phyloP scores from a whole-genome alignment of 2,888 invertebrate genomes.

The Synergus laeviventris region DNA sequence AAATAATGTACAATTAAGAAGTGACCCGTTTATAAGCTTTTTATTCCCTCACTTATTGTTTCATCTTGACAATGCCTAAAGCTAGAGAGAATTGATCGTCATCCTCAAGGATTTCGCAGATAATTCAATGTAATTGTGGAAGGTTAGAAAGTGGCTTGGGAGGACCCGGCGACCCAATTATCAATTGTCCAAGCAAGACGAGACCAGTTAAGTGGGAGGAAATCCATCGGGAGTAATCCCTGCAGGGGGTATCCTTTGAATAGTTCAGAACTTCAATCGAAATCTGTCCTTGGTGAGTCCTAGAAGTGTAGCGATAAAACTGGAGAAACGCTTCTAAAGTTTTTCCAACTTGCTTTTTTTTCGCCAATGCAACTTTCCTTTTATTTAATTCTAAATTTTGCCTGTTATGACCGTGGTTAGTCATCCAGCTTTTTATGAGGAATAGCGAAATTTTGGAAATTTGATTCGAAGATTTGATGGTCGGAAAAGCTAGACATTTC shows the following conservation, averaged over 20 bases:
- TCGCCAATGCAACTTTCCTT: neutral
- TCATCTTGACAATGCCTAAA: constrained; percentile 20
- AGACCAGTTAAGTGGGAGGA: constrained; percentile 52
- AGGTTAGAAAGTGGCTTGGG: constrained; percentile 45
- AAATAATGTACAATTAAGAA: neutral
- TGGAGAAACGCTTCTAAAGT: neutral
- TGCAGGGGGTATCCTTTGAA: constrained; percentile 50
- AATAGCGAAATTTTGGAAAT: too few species aligned
- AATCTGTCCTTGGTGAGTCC: constrained; percentile 45
- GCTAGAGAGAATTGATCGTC: neutral
- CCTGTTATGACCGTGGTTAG: neutral
- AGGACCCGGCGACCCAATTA: constrained; percentile 49
- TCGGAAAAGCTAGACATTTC: too few species aligned
- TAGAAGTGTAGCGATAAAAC: constrained; percentile 48
- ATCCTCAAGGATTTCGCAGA: neutral
- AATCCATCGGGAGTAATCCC: constrained; percentile 52
- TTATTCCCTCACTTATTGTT: neutral
- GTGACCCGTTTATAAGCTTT: neutral
- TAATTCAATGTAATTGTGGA: constrained; percentile 2
- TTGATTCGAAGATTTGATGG: too few species aligned
- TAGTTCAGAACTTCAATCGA: constrained; percentile 50
- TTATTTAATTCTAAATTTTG: neutral
- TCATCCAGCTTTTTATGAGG: too few species aligned
- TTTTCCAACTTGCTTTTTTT: constrained; percentile 40
- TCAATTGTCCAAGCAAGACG: constrained; percentile 55